Evolutionary conservation across 2,113 vertebrate species (phyloP).

Genomic region (Caranx melampygus): DNA sequence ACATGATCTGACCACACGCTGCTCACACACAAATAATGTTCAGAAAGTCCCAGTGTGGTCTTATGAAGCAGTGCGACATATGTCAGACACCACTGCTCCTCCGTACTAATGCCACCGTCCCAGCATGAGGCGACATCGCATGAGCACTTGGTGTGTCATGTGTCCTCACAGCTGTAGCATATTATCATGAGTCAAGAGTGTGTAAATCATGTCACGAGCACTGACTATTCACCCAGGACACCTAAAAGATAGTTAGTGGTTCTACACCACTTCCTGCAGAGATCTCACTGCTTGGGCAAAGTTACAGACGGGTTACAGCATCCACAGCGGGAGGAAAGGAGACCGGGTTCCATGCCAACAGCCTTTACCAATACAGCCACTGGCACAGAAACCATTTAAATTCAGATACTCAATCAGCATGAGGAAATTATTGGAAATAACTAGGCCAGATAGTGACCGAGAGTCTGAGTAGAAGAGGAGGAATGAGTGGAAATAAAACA

Average conservation of each 20-base stretch:
- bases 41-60: slow-evolving; percentile 11
- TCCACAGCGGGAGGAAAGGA: slow-evolving; percentile 49
- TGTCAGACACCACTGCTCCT: slow-evolving; percentile 29
- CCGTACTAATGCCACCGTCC: slow-evolving; percentile 26
- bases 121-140: slow-evolving; percentile 38
- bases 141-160: slow-evolving; percentile 10
- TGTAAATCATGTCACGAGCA: slow-evolving; percentile 7
- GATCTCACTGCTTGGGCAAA: slow-evolving; percentile 40
- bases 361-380: slow-evolving; percentile 61
- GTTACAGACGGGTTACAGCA: slow-evolving; percentile 70
- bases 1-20: slow-evolving; percentile 14
- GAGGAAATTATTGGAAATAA: slow-evolving; percentile 75
- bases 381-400: slow-evolving; percentile 81
- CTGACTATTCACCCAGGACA: background rate
- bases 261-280: slow-evolving; percentile 38
- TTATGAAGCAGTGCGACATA: slow-evolving; percentile 33
- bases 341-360: slow-evolving; percentile 76
- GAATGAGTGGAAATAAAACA: slow-evolving; percentile 6
- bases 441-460: slow-evolving; percentile 72
- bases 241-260: slow-evolving; percentile 34
- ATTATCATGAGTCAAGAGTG: slow-evolving; percentile 15
- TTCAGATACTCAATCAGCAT: slow-evolving; percentile 77
- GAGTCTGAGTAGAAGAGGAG: background rate
- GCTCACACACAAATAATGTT: slow-evolving; percentile 27
- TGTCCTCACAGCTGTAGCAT: slow-evolving; percentile 29